phyloP scores from a whole-genome alignment of 2,888 invertebrate genomes.

The Megamerina dolium region DNA sequence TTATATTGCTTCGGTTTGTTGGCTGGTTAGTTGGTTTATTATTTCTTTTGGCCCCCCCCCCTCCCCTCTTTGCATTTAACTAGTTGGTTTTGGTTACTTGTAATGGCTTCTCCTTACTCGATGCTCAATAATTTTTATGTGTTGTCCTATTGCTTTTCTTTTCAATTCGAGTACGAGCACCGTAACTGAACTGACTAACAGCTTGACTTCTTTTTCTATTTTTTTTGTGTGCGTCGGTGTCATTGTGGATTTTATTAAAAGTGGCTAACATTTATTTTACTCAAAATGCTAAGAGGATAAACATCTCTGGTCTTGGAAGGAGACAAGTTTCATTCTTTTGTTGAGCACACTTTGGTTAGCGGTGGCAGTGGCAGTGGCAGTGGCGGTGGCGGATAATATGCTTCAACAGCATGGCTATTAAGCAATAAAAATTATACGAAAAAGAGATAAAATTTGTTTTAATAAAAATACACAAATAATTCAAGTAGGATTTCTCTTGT shows the following conservation, averaged over 20 bases:
- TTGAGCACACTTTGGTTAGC: no score
- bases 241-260: slow-evolving; percentile 12
- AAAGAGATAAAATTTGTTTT: slow-evolving; percentile 15
- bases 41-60: background rate
- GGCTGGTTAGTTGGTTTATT: background rate
- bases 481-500: slow-evolving; percentile 4
- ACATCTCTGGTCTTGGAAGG: no score
- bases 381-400: no score
- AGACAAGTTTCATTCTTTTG: no score
- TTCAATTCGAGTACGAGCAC: background rate
- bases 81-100: slow-evolving; percentile 12
- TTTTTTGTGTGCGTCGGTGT: background rate
- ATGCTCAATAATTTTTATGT: slow-evolving; percentile 14
- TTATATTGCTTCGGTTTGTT: no score
- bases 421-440: slow-evolving; percentile 15
- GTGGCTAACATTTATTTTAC: slow-evolving; percentile 14
- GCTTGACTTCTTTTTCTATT: background rate
- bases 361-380: no score
- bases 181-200: no score
- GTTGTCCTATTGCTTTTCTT: background rate
- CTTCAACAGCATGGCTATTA: slow-evolving; percentile 4
- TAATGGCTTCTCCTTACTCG: no score
- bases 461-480: slow-evolving; percentile 16
- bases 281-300: no score
- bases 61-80: background rate